Base-by-base conservation (phyloP, 2,113 vertebrate species). In the Donacobius atricapilla region DNA sequence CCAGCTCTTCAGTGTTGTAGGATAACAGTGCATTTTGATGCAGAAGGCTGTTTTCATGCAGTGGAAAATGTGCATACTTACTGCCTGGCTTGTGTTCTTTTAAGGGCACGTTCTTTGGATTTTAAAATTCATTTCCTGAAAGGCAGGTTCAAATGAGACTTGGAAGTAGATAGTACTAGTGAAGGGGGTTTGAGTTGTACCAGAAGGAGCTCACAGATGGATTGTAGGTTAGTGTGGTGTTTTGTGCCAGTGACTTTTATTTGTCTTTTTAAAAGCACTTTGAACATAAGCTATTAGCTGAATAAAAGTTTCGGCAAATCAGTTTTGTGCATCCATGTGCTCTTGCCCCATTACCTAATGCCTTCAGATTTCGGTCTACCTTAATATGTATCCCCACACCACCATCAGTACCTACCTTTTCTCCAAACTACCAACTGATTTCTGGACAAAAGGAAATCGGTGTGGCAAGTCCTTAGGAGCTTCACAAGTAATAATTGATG, bases 111-210 rank as follows among this genome's bases (percentile, higher is more conserved):
- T 80, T 68, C 72, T 72, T 68, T 77, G 66, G 35, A 65, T 83
- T 94, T 92, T 69, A 42, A 65, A 77, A 57, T 86, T 48, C 35
- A 86, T 95, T 94, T 90, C 68, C 89, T 86, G 83, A 65, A 94
- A 70, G 42, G 23, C 63, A 80, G 53, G n/a, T 86, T 90, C 13
- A 83, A 64, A 48, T 83, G 64, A 80, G 54, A 31, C 54, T 92
- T 86, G 71, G 44, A 60, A 53, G 31, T 48, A 56, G 66, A 42
- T 58, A 77, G 31, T 28, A 11, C n/a, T 25, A 17, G 57, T 56
- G 31, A 72, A 77, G 37, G 23, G 27, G 15, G 5, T 72, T 88
- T 85, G 96, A 65, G n/a, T 60, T 83, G 53, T 51, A 16, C 31
- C 58, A 83, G 66, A 53, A 87, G 61, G 68, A 91, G 37, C 53